Percentiles rank a stretch among this genome's conserved stretches.
Evolutionary conservation across 2,888 invertebrate species (phyloP).

Genomic region (Nymphalis polychloros): DNA sequence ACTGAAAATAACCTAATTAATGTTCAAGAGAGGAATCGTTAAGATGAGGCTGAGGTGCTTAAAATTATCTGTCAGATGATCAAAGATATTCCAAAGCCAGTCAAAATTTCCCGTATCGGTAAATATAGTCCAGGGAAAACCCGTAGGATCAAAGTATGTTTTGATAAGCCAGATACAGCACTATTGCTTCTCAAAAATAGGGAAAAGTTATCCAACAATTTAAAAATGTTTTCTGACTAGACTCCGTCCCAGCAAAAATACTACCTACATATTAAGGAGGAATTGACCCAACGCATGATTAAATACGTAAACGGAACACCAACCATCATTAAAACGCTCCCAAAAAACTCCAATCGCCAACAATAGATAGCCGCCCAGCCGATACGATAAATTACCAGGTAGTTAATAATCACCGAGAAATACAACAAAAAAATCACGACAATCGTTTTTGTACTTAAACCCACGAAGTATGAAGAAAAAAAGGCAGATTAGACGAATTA

Average conservation of each 20-base stretch:
- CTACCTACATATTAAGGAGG: conserved; percentile 15
- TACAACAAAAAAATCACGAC: conserved; percentile 14
- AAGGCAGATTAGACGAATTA: conserved; percentile 12
- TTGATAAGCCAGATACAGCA: conserved; percentile 9
- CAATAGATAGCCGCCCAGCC: not conserved
- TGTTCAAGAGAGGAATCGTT: conserved; percentile 20
- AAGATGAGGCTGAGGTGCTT: conserved; percentile 22
- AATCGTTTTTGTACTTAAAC: conserved; percentile 18
- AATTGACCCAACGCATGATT: conserved; percentile 18
- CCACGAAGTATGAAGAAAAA: conserved; percentile 16
- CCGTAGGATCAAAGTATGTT: conserved; percentile 32
- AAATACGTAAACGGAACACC: conserved; percentile 25
- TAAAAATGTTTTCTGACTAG: conserved; percentile 16
- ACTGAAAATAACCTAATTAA: conserved; percentile 19
- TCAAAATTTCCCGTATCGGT: conserved; percentile 27
- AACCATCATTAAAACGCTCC: conserved; percentile 12
- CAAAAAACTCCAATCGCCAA: conserved; percentile 26
- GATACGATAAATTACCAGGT: conserved; percentile 25
- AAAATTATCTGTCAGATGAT: conserved; percentile 13
- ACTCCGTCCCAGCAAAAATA: conserved; percentile 33
- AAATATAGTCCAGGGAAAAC: conserved; percentile 24
- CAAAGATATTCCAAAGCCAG: conserved; percentile 21
- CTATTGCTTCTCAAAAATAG: conserved; percentile 21
- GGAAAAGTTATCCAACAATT: conserved; percentile 17
- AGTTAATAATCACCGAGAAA: conserved; percentile 9